Conservation (phyloP, 2,888 invertebrate species). For the Archips crataeganus region DNA sequence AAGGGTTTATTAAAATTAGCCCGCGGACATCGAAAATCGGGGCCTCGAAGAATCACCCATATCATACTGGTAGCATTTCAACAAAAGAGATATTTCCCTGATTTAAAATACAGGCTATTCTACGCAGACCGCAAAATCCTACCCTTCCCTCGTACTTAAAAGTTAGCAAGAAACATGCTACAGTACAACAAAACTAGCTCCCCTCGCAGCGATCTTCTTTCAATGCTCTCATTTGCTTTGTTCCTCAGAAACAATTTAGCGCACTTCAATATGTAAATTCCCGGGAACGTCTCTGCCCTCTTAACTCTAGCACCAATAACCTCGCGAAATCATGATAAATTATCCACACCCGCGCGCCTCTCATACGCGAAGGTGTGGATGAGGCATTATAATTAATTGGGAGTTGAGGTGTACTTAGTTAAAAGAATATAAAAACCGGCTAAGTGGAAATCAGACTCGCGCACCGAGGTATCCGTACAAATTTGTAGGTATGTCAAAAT, state of each 20-base stretch:
- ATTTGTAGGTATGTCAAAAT: too few species aligned
- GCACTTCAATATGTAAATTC: slow-evolving; percentile 75
- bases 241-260: slow-evolving; percentile 66
- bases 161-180: slow-evolving; percentile 17
- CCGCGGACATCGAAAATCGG: too few species aligned
- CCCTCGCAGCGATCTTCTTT: slow-evolving; percentile 31
- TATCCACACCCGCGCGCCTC: slow-evolving; percentile 79
- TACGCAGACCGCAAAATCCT: not conserved
- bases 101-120: not conserved
- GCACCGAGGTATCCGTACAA: too few species aligned
- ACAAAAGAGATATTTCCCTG: not conserved
- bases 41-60: too few species aligned
- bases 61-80: too few species aligned
- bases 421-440: not conserved
- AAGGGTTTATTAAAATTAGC: too few species aligned
- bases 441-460: too few species aligned
- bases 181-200: slow-evolving; percentile 22
- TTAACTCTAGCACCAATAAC: slow-evolving; percentile 75
- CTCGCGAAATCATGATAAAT: slow-evolving; percentile 84
- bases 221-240: slow-evolving; percentile 44
- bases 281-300: slow-evolving; percentile 65
- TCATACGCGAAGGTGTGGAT: slow-evolving; percentile 56
- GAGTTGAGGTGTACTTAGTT: not conserved
- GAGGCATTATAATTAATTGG: slow-evolving; percentile 47
- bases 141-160: not conserved